phyloP scores from a whole-genome alignment of 2,797 vertebrate species.

The Momotus momota region DNA sequence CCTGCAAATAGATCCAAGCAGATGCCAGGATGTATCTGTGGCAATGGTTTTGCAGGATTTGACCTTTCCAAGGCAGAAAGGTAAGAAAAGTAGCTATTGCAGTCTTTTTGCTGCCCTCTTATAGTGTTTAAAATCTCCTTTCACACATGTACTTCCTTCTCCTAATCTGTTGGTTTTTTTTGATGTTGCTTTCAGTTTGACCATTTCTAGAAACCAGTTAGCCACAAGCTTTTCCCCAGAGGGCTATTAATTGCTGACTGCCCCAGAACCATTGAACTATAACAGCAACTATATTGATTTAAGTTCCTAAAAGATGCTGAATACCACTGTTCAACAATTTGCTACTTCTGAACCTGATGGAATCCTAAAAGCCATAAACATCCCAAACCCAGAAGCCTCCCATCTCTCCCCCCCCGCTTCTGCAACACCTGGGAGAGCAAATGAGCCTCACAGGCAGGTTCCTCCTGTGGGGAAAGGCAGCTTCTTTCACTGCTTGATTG shows the following conservation, averaged over 20 bases:
- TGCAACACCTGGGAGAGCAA: neutral
- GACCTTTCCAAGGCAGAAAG: neutral
- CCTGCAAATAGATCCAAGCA: neutral
- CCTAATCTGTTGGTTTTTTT: neutral
- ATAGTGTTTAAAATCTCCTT: neutral
- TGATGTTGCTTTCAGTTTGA: neutral
- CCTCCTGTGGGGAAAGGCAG: neutral
- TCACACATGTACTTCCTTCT: neutral
- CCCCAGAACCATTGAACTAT: neutral
- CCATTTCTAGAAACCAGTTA: constrained; percentile 23
- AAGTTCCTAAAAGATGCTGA: neutral
- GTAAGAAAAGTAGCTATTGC: neutral
- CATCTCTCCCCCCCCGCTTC: neutral
- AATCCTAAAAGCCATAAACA: neutral
- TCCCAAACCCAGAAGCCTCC: neutral
- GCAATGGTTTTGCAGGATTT: neutral
- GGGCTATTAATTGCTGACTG: neutral
- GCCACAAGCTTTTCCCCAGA: neutral
- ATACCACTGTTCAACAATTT: neutral
- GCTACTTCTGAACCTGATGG: neutral
- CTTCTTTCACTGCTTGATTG: neutral
- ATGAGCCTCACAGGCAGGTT: neutral
- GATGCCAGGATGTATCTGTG: neutral
- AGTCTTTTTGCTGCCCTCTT: neutral
- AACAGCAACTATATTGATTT: neutral